Conservation (phyloP, 2,113 vertebrate species). For the Ahaetulla prasina region DNA sequence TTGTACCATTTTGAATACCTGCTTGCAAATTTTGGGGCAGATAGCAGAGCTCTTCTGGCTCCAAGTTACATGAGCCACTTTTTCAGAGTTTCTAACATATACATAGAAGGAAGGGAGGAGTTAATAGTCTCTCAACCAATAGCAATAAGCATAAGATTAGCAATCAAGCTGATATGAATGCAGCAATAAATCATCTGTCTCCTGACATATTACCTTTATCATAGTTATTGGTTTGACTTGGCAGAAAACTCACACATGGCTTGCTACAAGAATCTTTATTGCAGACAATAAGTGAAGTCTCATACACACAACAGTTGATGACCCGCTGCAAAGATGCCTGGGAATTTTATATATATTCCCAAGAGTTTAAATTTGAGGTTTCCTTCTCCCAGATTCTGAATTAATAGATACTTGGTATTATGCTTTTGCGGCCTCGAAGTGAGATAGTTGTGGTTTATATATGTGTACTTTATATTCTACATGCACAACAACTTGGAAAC, state of each 20-base stretch:
- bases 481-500: neutral
- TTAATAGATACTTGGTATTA: neutral
- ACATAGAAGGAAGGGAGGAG: neutral
- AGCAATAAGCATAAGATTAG: neutral
- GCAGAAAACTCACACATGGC: neutral
- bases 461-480: neutral
- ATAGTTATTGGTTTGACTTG: neutral
- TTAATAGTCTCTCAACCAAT: neutral
- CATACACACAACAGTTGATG: neutral
- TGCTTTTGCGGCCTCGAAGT: neutral
- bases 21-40: neutral
- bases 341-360: neutral
- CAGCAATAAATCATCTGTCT: neutral
- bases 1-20: neutral
- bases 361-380: neutral
- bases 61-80: neutral
- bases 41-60: neutral
- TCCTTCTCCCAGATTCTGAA: neutral
- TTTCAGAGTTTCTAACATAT: neutral
- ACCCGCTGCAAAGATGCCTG: neutral
- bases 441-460: accelerated
- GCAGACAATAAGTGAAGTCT: neutral
- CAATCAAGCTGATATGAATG: neutral
- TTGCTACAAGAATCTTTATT: neutral
- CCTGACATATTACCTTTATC: neutral